Base-by-base conservation (phyloP, 2,113 vertebrate genomes). In the Halcyon malimbica region DNA sequence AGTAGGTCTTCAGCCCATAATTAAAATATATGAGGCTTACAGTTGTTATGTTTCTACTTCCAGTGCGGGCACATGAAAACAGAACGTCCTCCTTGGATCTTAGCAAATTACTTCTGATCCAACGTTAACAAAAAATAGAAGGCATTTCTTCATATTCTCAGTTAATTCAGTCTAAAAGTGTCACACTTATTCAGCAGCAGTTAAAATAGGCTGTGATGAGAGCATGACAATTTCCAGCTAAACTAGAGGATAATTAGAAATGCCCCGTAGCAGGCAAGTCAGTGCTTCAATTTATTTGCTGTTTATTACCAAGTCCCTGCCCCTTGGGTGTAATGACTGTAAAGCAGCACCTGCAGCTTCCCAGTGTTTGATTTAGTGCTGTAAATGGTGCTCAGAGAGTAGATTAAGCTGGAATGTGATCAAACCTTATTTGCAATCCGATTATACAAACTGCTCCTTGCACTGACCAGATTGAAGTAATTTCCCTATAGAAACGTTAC, bases 341-440 rank as follows among this genome's bases (percentile, higher is more conserved):
- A 98, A 98, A 98, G 98, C 98, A 95, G 96, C 97, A 98, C 99
- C 98, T 98, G 98, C 98, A 99, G 98, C 98, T 98, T 98, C 98
- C 96, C 84, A 42, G 96, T 87, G 96, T 98, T 98, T 99, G 99
- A 99, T 99, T 99, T 99, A 99, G 98, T 98, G 98, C 97, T 59
- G 96, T 98, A 98, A 98, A 99, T 98, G 98, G 98, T 97, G 97
- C 98, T 99, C 98, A 98, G 98, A 98, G 98, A 98, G 98, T 99
- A 99, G 99, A 99, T 99, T 99, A 99, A 98, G 97, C 98, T 98
- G 99, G 98, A 99, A 99, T 98, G 98, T 98, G 99, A 99, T 99
- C 99, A 99, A 99, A 99, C 99, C 99, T 98, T 99, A 99, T 99
- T 99, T 99, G 98, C 99, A 99, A 98, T 99, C 98, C 98, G 98